Base-by-base conservation (phyloP, 2,888 invertebrate genomes). In the Biston stratarius region DNA sequence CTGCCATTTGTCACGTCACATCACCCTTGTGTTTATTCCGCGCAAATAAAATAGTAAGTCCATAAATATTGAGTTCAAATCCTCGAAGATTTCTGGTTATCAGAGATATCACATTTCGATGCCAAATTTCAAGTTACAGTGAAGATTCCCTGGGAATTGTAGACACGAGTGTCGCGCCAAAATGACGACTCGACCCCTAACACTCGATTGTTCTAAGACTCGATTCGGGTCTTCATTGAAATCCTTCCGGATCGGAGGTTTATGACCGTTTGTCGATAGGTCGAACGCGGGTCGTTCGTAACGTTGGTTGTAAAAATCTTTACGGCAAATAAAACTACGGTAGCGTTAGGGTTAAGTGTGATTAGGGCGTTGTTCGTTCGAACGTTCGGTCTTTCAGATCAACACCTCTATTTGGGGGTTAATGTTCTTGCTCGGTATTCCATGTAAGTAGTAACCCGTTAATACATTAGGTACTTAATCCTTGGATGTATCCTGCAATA, bases 301-400 rank as follows among this genome's bases (percentile, higher is more conserved):
- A 86, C 83, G 85, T 79, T 68, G 81, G 85, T 78, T 84, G 88
- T 92, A 91, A 92, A 91, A 90, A 87, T 86, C 82, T 92, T 91
- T 91, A 91, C 84, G 87, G 83, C 85, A 75, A 84, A 90, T 90
- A 88, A 89, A 91, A 88, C 88, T 86, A 85, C 83, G 84, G 83
- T 74, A 74, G 83, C 74, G 80, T 78, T 75, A 80, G 88, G 86
- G 86, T 88, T 91, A 88, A 91, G 89, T 91, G 84, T 90, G 90
- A 91, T 91, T 88, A 88, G 83, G 85, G 78, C 78, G 67, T 75
- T 70, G 65, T 76, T 70, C 76, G 73, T 71, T 69, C 74, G 69
- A 74, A 74, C 74, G 73, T 71, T 71, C 71, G 67, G 70, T 68
- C 63, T 68, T 60, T 70, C 51, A 57, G 64, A 61, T 81, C 75